Conservation (phyloP, 2,797 vertebrate genomes). For the Picus viridis region DNA sequence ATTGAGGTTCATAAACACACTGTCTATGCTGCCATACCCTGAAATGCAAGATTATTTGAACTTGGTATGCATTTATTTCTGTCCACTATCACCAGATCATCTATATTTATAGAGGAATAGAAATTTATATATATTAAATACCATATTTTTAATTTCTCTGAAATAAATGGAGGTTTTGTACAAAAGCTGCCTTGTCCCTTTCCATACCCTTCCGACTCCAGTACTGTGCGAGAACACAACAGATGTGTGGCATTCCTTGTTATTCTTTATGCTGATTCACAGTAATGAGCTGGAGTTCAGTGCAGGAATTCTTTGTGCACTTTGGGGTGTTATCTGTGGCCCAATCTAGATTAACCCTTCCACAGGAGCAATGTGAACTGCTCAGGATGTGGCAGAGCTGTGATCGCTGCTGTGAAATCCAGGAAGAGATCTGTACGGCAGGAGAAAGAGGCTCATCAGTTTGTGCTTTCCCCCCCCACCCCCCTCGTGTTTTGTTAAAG, state of each 20-base stretch:
- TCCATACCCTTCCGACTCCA: slow-evolving; percentile 57
- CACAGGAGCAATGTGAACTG: slow-evolving; percentile 57
- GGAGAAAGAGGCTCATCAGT: slow-evolving; percentile 27
- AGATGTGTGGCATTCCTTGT: slow-evolving; percentile 28
- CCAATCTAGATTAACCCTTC: slow-evolving; percentile 38
- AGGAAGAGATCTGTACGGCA: slow-evolving; percentile 53
- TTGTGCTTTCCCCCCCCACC: too few relatives aligned
- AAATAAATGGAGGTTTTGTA: slow-evolving; percentile 91
- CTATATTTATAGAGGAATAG: slow-evolving; percentile 97
- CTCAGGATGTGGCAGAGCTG: slow-evolving; percentile 29
- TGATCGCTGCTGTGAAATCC: slow-evolving; percentile 50
- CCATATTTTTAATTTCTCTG: slow-evolving; percentile 89
- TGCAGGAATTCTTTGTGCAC: slow-evolving; percentile 58
- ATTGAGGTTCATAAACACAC: slow-evolving; percentile 75
- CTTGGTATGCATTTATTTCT: slow-evolving; percentile 87
- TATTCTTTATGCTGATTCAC: background rate
- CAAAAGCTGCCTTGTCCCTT: slow-evolving; percentile 75
- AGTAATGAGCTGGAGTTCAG: slow-evolving; percentile 59
- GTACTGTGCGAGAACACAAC: background rate
- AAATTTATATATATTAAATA: slow-evolving; percentile 89
- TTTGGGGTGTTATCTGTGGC: slow-evolving; percentile 54
- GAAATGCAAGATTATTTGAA: slow-evolving; percentile 78
- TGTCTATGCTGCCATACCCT: slow-evolving; percentile 79
- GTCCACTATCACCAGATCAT: slow-evolving; percentile 89
- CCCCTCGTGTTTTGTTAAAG: background rate